Evolutionary conservation across 2,113 vertebrate genomes (phyloP).

Genomic region (Sus scrofa): T2T-Sscrofa CM000825.6:63497001-63497500

Average conservation of each 20-base stretch:
- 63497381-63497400: background rate
- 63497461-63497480: background rate
- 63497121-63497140: too few species aligned
- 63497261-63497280: background rate
- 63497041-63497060: background rate
- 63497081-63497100: too few species aligned
- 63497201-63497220: too few species aligned
- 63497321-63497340: background rate
- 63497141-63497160: too few species aligned
- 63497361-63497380: background rate
- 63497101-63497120: too few species aligned
- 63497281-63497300: background rate
- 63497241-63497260: background rate
- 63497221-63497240: too few species aligned
- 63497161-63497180: too few species aligned
- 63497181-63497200: too few species aligned
- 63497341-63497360: background rate
- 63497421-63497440: background rate
- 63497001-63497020: background rate
- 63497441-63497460: rapidly evolving
- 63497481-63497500: slow-evolving; percentile 98
- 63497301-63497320: background rate
- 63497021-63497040: background rate
- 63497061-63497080: too few species aligned
- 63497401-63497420: background rate